Evolutionary conservation across 2,113 vertebrate genomes (phyloP), one percentile per base, ranked within the genome.

Genomic region (Dicrurus megarhynchus): DNA sequence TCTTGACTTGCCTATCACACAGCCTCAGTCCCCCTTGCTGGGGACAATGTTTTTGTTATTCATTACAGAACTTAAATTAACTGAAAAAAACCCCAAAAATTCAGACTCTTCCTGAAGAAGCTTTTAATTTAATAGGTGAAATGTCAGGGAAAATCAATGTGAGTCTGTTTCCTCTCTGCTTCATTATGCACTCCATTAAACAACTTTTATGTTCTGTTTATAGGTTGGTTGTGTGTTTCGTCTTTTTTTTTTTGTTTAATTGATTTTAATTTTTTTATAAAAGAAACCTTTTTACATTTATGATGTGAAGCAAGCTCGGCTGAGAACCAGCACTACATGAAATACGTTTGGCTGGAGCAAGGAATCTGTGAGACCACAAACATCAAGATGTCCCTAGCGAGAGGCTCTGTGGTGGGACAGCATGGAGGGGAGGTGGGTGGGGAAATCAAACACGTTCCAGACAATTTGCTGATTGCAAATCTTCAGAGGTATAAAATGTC

Each of bases 171-270:
- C 97, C 97, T 97, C 57, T 90, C 69, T 87, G 96, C 94, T 97
- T 98, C 97, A 97, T 97, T 98, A 97, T 63, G 89, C 76, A 59
- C 69, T 96, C 94, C 93, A 93, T 98, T 98, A 98, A 98, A 96
- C 74, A 96, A 95, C 98, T 98, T 98, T 98, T 97, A 98, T 98
- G 97, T 98, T 98, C 97, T 98, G 97, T 98, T 98, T 98, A 97
- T 97, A 96, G 97, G 96, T 96, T 95, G 77, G 65, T 97, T 96
- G 89, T 94, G 59, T 74, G 60, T 94, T 97, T 92, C 26, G 76
- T 95, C 67, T 64, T 69, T 70, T 88, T 84, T 39, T 65, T 69
- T 65, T 11, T 1, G 46, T 89, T 81, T 69, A 84, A 44, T 42
- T 93, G 83, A 35, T n/a, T 90, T 84, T 71, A 75, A 33, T 70